Evolutionary conservation across 2,113 vertebrate genomes (phyloP), one percentile per base, ranked within the genome.

Genomic region (Calyptommatus sinebrachiatus): DNA sequence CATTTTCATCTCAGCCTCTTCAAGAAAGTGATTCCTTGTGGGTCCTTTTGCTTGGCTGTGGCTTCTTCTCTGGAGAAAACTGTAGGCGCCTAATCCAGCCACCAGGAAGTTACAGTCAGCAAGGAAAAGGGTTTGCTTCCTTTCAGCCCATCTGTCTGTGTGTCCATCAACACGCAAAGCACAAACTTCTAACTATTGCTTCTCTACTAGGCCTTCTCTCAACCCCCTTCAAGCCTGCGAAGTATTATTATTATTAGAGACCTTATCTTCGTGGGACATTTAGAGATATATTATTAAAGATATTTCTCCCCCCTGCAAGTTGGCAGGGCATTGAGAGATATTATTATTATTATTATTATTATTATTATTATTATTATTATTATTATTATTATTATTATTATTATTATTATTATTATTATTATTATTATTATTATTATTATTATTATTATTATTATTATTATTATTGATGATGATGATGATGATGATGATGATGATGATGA

Each of bases 401-500:
- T 5, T 5, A n/a, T 24, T 75, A 62, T 75, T 46, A 53, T 68
- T 48, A 53, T 91, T 89, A 41, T 41, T 41, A 41, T 41, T 41
- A 41, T 41, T 41, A 41, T 41, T 41, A 5, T 41, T 41, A 5
- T 5, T 41, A 5, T 41, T 41, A 41, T 41, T 41, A 41, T 41
- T 41, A 41, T 79, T 16, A 7, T 41, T 26, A 61, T 28, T 18
- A n/a, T 5, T 5, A n/a, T 24, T 75, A 62, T 75, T 46, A 53
- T 68, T 48, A 53, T 91, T 89, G 91, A 83, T 88, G 88, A 82
- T 76, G 84, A 90, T n/a, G n/a, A n/a, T n/a, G n/a, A n/a, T n/a
- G n/a, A n/a, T n/a, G n/a, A n/a, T n/a, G n/a, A n/a, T n/a, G n/a
- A n/a, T n/a, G n/a, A n/a, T n/a, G n/a, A n/a, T n/a, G n/a, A n/a